Evolutionary conservation across 2,797 vertebrate genomes (phyloP).

Genomic region (Eleutherodactylus coqui): DNA sequence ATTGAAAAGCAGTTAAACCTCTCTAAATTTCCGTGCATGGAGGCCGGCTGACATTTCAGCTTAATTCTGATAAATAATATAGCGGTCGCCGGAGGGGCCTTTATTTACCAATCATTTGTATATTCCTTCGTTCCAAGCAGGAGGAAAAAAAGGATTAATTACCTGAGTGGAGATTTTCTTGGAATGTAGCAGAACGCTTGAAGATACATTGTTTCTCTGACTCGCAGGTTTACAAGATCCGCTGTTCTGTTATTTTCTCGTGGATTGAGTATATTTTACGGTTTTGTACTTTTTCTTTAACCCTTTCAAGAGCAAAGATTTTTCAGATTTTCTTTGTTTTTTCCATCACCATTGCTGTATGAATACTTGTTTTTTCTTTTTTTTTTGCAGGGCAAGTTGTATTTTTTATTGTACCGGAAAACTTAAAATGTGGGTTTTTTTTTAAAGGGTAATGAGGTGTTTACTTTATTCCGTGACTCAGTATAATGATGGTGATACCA

Average conservation of each 20-base stretch:
- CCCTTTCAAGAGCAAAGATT: too few species aligned
- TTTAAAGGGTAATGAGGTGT: too few species aligned
- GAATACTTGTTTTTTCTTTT: too few species aligned
- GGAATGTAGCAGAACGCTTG: neutral
- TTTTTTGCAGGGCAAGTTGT: too few species aligned
- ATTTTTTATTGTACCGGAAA: too few species aligned
- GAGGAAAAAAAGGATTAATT: slow-evolving; percentile 1
- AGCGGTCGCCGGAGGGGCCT: neutral
- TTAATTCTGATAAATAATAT: slow-evolving; percentile 51
- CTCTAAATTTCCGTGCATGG: neutral
- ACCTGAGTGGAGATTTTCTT: slow-evolving; percentile 1
- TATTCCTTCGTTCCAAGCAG: slow-evolving; percentile 9
- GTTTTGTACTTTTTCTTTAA: neutral
- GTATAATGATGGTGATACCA: too few species aligned
- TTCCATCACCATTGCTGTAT: too few species aligned
- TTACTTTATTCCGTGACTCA: too few species aligned
- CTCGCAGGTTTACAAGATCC: neutral
- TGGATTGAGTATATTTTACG: neutral
- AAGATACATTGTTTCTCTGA: slow-evolving; percentile 3
- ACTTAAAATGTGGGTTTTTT: too few species aligned
- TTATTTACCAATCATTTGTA: slow-evolving; percentile 43
- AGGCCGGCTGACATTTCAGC: slow-evolving; percentile 38
- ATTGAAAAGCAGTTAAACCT: slow-evolving; percentile 26
- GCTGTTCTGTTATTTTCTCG: neutral
- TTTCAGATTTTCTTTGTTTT: too few species aligned